Percentiles rank a stretch among this genome's conserved stretches.
phyloP scores from a whole-genome alignment of 35 echinoderm and acorn worm species.

The Heliocidaris erythrogramma region DNA sequence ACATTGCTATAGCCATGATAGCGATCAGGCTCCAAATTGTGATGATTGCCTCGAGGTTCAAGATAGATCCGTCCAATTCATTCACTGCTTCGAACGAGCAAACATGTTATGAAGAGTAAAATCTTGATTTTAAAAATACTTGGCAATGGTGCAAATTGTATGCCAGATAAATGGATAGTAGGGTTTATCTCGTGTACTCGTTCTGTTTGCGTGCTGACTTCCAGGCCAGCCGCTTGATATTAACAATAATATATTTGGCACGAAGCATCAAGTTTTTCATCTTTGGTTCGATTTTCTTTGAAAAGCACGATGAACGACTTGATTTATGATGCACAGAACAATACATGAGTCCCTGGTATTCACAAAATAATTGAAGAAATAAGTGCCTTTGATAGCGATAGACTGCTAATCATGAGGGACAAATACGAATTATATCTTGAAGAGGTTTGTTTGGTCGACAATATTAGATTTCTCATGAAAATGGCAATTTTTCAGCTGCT shows the following conservation, averaged over 20 bases:
- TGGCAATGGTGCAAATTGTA: too few species aligned
- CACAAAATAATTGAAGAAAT: neutral
- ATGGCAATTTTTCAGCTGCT: neutral
- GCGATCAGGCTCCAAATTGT: neutral
- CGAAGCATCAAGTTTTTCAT: neutral
- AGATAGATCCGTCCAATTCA: neutral
- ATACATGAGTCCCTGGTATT: too few species aligned
- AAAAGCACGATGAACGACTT: neutral
- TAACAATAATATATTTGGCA: neutral
- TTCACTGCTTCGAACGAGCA: neutral
- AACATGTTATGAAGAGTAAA: neutral
- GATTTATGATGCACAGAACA: neutral
- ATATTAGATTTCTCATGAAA: neutral
- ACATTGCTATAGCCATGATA: neutral
- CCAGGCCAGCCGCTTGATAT: neutral
- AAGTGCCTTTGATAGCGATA: neutral
- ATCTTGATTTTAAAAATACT: neutral
- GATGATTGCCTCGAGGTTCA: neutral
- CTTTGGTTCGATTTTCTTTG: neutral
- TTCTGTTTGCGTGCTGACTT: neutral
- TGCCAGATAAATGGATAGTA: too few species aligned
- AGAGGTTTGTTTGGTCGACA: neutral
- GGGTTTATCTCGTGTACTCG: neutral
- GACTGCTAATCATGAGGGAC: neutral
- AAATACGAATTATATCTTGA: neutral